These are phyloP conservation scores for Penaeus indicus DNA, from an alignment of 1,140 invertebrate species.

Conservation along the genomic window DNA sequence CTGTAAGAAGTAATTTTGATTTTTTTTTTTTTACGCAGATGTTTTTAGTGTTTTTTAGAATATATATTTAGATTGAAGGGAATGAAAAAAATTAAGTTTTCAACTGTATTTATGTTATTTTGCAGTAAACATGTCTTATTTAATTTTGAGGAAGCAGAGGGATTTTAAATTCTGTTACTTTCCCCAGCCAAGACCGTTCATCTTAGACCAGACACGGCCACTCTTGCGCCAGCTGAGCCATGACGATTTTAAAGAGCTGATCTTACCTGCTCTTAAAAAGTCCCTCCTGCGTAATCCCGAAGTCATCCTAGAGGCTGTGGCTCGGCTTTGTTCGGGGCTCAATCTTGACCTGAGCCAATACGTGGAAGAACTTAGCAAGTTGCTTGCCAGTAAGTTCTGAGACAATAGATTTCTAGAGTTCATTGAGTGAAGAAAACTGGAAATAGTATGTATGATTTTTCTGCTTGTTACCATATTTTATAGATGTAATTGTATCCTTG, in stretches of 20 bases:
- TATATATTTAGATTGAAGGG: too few species aligned
- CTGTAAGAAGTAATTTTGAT: too few species aligned
- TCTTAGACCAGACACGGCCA: slow-evolving; percentile 69
- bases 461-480: slow-evolving; percentile 66
- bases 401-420: not conserved
- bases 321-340: slow-evolving; percentile 79
- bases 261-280: slow-evolving; percentile 90
- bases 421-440: not conserved
- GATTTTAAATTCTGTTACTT: slow-evolving; percentile 5
- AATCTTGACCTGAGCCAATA: slow-evolving; percentile 85
- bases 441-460: not conserved
- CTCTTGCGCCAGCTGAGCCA: slow-evolving; percentile 78
- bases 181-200: slow-evolving; percentile 45
- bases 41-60: too few species aligned
- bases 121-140: not conserved
- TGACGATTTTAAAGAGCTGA: slow-evolving; percentile 81
- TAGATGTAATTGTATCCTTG: not conserved
- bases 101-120: too few species aligned
- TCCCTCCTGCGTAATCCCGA: slow-evolving; percentile 95
- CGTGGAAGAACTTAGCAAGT: slow-evolving; percentile 85
- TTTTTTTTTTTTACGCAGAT: too few species aligned
- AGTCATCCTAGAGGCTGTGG: slow-evolving; percentile 86
- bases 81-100: too few species aligned
- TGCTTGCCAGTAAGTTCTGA: slow-evolving; percentile 78
- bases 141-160: not conserved